Evolutionary conservation across 2,113 vertebrate genomes (phyloP).

Genomic region (Garra rufa): DNA sequence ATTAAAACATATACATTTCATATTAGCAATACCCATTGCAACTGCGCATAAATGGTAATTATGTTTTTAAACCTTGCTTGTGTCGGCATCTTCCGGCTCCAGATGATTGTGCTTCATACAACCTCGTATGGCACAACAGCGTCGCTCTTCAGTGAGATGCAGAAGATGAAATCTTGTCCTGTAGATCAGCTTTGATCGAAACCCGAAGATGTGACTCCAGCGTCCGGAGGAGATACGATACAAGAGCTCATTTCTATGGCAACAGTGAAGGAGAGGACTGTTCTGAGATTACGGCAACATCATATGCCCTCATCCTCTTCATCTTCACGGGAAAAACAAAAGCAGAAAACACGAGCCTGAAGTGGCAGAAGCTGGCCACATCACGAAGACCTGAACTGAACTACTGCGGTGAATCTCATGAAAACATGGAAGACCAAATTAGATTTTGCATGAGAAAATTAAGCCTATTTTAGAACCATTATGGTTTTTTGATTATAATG

Average conservation of each 20-base stretch:
- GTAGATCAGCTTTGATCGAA: not conserved
- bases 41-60: not conserved
- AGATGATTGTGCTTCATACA: not conserved
- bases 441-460: not conserved
- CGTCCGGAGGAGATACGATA: not conserved
- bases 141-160: not conserved
- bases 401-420: not conserved
- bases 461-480: not conserved
- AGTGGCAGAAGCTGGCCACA: not conserved
- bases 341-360: slow-evolving; percentile 55
- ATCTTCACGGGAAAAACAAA: slow-evolving; percentile 36
- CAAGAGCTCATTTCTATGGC: slow-evolving; percentile 34
- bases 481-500: not conserved
- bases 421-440: not conserved
- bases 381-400: not conserved
- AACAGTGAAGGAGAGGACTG: slow-evolving; percentile 14
- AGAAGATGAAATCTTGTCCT: not conserved
- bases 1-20: slow-evolving; percentile 17
- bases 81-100: not conserved
- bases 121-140: not conserved
- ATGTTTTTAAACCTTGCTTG: not conserved
- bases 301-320: slow-evolving; percentile 13
- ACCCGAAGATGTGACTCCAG: not conserved
- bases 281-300: slow-evolving; percentile 69
- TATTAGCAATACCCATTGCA: not conserved